Evolutionary conservation across 1,140 invertebrate species (phyloP).

Genomic region (Nebria ingens): DNA sequence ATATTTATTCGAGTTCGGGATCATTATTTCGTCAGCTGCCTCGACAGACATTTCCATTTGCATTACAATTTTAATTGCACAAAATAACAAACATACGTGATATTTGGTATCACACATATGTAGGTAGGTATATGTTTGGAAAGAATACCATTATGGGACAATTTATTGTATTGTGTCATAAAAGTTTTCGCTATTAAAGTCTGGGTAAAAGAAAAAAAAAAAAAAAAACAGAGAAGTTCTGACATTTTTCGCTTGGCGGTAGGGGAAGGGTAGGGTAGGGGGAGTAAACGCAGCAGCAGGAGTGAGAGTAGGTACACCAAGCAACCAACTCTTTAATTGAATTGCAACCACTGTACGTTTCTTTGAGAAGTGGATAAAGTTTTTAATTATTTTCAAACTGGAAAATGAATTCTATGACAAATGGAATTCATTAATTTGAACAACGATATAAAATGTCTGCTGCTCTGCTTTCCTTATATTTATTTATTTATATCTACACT

Average conservation of each 20-base stretch:
- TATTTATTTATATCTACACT: too few relatives aligned
- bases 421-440: constrained; percentile 29
- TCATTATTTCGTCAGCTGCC: too few relatives aligned
- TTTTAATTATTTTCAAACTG: constrained; percentile 33
- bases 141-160: constrained; percentile 10
- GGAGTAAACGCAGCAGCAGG: too few relatives aligned
- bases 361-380: constrained; percentile 30
- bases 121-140: neutral
- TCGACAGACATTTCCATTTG: too few relatives aligned
- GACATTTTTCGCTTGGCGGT: constrained; percentile 21
- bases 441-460: constrained; percentile 21
- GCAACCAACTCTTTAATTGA: constrained; percentile 28
- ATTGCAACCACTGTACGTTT: constrained; percentile 31
- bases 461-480: too few relatives aligned
- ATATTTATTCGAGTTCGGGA: too few relatives aligned
- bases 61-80: too few relatives aligned
- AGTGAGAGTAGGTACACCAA: too few relatives aligned
- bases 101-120: too few relatives aligned
- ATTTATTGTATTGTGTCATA: constrained; percentile 14
- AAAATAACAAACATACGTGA: too few relatives aligned
- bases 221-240: constrained; percentile 24
- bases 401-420: constrained; percentile 27
- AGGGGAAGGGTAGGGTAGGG: neutral
- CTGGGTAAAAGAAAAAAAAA: constrained; percentile 16
- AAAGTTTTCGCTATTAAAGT: constrained; percentile 20